Evolutionary conservation across 2,113 vertebrate genomes (phyloP), one percentile per base, ranked within the genome.

Genomic region (Rana temporaria): DNA sequence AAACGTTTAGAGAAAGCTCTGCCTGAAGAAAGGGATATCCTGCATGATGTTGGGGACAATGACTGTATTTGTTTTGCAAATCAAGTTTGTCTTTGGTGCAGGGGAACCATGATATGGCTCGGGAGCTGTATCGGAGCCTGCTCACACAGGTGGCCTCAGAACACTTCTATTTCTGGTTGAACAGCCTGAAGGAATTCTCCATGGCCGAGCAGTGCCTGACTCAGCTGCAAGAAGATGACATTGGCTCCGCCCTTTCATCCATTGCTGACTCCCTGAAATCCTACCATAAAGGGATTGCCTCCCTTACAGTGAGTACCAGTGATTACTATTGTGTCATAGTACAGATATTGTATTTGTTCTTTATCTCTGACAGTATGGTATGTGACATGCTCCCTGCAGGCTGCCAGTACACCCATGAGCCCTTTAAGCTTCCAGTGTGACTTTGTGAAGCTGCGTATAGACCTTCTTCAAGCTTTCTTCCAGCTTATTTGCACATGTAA

Each of bases 111-210:
- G 95, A 98, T 87, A 96, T 99, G 93, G 98, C 96, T 86, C 94
- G 94, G 59, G 98, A 99, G 71, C 94, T 99, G 32, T 99, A 98
- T 88, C 96, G 97, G 90, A 96, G 96, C 85, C 90, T 99, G 87
- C 93, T 98, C 85, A 98, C 98, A 22, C 95, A 97, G 0, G 98
- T 99, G 72, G 97, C 98, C 3, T 99, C 97, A 0, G 98, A 99
- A 70, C 98, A 99, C 88, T 98, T 99, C 88, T 99, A 98, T 95
- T 99, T 99, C 90, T 99, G 98, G 98, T 93, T 99, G 60, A 98
- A 98, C 87, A 96, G 97, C 87, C 90, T 99, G 90, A 98, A 98
- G 91, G 97, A 99, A 90, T 99, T 99, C 85, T 98, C 98, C 15
- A 95, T 96, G 60, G 97, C 97, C 0, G 98, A 99, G 83, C 96